A percentile compares a stretch with the other conserved stretches of the same genome.
Conservation (phyloP, 2,888 invertebrate genomes). For the Anoplius nigerrimus region DNA sequence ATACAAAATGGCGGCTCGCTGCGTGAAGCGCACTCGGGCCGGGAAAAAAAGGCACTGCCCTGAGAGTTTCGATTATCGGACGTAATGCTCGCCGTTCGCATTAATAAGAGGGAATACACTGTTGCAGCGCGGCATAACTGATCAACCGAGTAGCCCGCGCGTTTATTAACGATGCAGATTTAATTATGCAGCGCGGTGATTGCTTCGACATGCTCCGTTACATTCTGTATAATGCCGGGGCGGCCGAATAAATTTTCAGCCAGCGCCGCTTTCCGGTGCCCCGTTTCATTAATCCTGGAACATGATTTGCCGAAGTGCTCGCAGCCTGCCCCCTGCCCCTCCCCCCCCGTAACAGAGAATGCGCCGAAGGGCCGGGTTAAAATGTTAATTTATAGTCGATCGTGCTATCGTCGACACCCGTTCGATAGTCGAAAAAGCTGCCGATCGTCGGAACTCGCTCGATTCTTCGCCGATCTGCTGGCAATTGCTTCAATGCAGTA, state of each 20-base stretch:
- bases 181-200: slow-evolving; percentile 38
- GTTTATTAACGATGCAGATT: slow-evolving; percentile 37
- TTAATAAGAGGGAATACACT: slow-evolving; percentile 11
- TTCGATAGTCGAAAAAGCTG: neutral
- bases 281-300: slow-evolving; percentile 25
- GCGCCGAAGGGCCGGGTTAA: neutral
- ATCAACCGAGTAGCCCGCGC: slow-evolving; percentile 25
- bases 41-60: too few species aligned
- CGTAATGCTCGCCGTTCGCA: neutral
- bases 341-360: neutral
- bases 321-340: slow-evolving; percentile 12
- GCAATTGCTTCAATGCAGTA: too few species aligned
- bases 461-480: too few species aligned
- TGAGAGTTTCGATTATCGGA: too few species aligned
- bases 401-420: neutral
- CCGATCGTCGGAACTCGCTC: too few species aligned
- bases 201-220: slow-evolving; percentile 38
- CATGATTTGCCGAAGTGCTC: slow-evolving; percentile 5
- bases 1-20: too few species aligned
- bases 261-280: slow-evolving; percentile 18
- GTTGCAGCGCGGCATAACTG: slow-evolving; percentile 13
- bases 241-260: slow-evolving; percentile 31
- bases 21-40: too few species aligned
- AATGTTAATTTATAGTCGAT: slow-evolving; percentile 19
- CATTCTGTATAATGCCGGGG: slow-evolving; percentile 28